Evolutionary conservation across 2,797 vertebrate genomes (phyloP), one percentile per base, ranked within the genome.

Genomic region (Lepus oiostolus): DNA sequence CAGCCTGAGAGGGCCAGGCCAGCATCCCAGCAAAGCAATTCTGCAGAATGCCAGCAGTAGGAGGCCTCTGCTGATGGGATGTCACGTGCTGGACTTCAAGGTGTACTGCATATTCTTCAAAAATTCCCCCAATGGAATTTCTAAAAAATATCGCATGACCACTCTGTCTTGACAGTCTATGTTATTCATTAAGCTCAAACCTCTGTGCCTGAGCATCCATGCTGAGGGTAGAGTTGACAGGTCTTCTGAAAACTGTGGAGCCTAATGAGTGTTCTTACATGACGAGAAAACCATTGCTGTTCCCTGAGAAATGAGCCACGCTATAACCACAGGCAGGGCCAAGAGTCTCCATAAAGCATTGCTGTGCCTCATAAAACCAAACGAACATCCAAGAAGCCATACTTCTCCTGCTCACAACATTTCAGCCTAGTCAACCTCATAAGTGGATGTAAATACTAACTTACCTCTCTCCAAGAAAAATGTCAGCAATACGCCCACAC

Each of bases 161-260:
- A 28, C 35, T 83, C 4, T 47, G 42, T 80, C 75, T 75, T 86
- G 30, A 68, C 42, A 70, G 62, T 28, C 52, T 90, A 30, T 71
- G 70, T 11, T 86, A 14, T 67, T 84, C 35, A n/a, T 38, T 21
- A 82, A 42, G 28, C 62, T 47, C 32, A 93, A 94, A 86, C 35
- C 21, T 80, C 32, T 65, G 21, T 32, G 9, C 28, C 62, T 38
- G 50, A n/a, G 58, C 89, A 79, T 0, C 76, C 81, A 32, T 4
- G 1, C 30, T 0, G 5, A 50, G 30, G 24, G 5, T 8, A 60
- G 91, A 85, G 28, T 52, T 75, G 32, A 72, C 13, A 32, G 54
- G n/a, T 58, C 87, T 87, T 83, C 58, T 85, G 83, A 68, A 94
- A 88, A 88, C 28, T 30, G 14, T 21, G 35, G 14, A 38, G 26